Percentiles rank a stretch among this genome's conserved stretches.
Evolutionary conservation across 1,140 invertebrate genomes (phyloP).

Genomic region (Philopotamus ludificatus): DNA sequence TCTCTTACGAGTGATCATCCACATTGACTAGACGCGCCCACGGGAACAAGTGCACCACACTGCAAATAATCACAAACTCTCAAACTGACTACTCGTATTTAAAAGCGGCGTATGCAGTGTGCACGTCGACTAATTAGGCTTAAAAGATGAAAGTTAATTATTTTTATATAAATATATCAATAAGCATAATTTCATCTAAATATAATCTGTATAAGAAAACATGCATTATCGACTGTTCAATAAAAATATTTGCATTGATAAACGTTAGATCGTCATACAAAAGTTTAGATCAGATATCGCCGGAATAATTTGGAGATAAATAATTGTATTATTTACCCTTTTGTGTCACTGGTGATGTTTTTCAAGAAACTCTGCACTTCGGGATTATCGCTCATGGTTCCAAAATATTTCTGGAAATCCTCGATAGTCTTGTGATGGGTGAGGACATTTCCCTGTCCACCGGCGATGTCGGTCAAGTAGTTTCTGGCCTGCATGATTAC

Average conservation of each 20-base stretch:
- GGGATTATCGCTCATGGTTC: slow-evolving; percentile 71
- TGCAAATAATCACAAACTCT: slow-evolving; percentile 45
- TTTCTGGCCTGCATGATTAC: slow-evolving; percentile 92
- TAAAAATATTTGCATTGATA: no score
- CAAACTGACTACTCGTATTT: slow-evolving; percentile 3
- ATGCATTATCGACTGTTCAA: no score
- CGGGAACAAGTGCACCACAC: slow-evolving; percentile 52
- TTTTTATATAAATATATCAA: no score
- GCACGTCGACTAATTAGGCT: background rate
- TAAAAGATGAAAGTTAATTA: no score
- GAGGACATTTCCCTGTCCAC: slow-evolving; percentile 76
- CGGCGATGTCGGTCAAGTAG: slow-evolving; percentile 88
- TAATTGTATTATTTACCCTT: slow-evolving; percentile 66
- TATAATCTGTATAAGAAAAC: background rate
- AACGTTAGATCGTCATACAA: background rate
- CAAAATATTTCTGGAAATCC: slow-evolving; percentile 85
- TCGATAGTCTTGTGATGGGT: slow-evolving; percentile 82
- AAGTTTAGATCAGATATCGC: no score
- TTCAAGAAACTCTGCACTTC: slow-evolving; percentile 86
- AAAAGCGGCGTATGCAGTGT: background rate
- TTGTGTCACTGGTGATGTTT: slow-evolving; percentile 85
- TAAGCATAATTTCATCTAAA: no score
- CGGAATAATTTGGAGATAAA: slow-evolving; percentile 7
- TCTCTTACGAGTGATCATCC: slow-evolving; percentile 38
- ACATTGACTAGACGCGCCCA: slow-evolving; percentile 51